Evolutionary conservation across 92 coral and sea anemone species (phyloP).

Genomic region (Zoanthus sansibaricus): DNA sequence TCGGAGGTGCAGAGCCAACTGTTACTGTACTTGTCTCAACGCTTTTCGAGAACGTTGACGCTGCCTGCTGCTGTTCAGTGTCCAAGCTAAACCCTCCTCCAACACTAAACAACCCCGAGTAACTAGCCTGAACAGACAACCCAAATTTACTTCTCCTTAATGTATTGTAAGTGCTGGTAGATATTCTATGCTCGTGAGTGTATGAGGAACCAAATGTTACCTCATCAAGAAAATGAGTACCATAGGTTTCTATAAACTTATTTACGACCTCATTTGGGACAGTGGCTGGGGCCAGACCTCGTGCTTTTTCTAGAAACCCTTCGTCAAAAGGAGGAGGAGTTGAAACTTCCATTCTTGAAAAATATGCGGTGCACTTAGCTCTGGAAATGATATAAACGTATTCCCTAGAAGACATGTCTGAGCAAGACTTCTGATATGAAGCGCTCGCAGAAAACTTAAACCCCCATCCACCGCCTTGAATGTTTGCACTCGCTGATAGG

Average conservation of each 20-base stretch:
- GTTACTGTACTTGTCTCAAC: conserved; percentile 66
- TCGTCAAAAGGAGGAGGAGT: conserved; percentile 32
- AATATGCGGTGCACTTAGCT: conserved; percentile 45
- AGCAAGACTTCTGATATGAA: conserved; percentile 24
- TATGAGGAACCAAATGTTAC: not conserved
- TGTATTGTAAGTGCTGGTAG: not conserved
- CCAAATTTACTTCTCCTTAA: conserved; percentile 7
- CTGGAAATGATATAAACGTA: conserved; percentile 24
- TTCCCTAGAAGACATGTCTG: conserved; percentile 46
- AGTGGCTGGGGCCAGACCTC: not conserved
- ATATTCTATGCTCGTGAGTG: conserved; percentile 15
- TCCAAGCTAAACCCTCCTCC: conserved; percentile 43
- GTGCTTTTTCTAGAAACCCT: not conserved
- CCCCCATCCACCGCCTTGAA: conserved; percentile 39
- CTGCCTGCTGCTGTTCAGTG: conserved; percentile 59
- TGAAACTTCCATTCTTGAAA: not conserved
- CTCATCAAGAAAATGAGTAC: conserved; percentile 63
- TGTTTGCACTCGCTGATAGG: conserved; percentile 38
- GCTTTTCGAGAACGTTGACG: conserved; percentile 56
- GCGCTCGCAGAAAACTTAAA: conserved; percentile 53
- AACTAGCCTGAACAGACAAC: conserved; percentile 71
- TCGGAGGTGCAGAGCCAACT: conserved; percentile 68
- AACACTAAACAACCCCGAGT: conserved; percentile 56
- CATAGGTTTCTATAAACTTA: conserved; percentile 34
- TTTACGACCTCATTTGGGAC: not conserved